Evolutionary conservation across 2,888 invertebrate genomes (phyloP).

Genomic region (Zaprionus lineosus): DNA sequence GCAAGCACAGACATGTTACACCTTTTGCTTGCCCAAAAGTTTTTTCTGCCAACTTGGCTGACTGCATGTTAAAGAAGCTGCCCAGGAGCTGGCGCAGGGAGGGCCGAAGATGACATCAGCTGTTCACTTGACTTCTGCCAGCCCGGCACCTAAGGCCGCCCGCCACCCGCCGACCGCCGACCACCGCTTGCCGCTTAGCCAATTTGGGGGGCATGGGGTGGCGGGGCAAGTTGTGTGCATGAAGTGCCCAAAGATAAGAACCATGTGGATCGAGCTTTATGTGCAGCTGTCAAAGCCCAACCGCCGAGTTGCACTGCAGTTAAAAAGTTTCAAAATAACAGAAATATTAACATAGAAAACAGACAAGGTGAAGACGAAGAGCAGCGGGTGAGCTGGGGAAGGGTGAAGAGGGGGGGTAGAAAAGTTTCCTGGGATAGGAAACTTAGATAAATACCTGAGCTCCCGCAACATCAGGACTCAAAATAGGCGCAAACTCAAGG

Average conservation of each 20-base stretch:
- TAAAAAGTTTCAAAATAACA: constrained; percentile 51
- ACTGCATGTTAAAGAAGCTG: constrained; percentile 47
- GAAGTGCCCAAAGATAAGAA: constrained; percentile 21
- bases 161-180: background rate
- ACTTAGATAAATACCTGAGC: too few relatives aligned
- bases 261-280: constrained; percentile 31
- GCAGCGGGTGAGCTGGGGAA: too few relatives aligned
- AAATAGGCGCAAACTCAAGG: too few relatives aligned
- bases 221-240: too few relatives aligned
- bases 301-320: constrained; percentile 53
- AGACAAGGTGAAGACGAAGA: background rate
- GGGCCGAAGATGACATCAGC: constrained; percentile 43
- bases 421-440: background rate
- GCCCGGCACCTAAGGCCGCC: background rate
- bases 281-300: constrained; percentile 73
- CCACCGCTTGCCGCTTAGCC: too few relatives aligned
- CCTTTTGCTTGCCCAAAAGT: constrained; percentile 45
- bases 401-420: too few relatives aligned
- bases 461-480: too few relatives aligned
- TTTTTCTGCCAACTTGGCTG: constrained; percentile 52
- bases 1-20: constrained; percentile 55
- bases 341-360: constrained; percentile 19
- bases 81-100: constrained; percentile 6
- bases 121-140: constrained; percentile 39
- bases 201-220: too few relatives aligned